phyloP scores from a whole-genome alignment of 2,797 vertebrate genomes.

The Aphelocoma californica region DNA sequence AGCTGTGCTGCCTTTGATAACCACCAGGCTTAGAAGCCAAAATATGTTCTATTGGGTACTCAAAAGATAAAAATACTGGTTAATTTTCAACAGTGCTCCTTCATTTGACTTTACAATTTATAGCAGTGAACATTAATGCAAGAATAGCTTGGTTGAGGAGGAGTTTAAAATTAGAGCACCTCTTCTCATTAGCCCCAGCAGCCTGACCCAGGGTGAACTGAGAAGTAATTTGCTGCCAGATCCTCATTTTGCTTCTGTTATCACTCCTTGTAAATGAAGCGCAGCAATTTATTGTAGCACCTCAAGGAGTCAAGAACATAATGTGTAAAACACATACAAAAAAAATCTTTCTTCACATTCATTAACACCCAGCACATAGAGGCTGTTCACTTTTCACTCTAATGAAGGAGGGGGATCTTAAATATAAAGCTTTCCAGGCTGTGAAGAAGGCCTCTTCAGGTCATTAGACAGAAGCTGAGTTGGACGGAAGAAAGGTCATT shows the following conservation, averaged over 20 bases:
- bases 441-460: slow-evolving; percentile 80
- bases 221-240: slow-evolving; percentile 81
- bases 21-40: slow-evolving; percentile 76
- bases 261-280: slow-evolving; percentile 78
- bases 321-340: slow-evolving; percentile 86
- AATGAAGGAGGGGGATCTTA: slow-evolving; percentile 79
- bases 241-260: slow-evolving; percentile 82
- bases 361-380: slow-evolving; percentile 82
- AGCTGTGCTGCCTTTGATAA: slow-evolving; percentile 64
- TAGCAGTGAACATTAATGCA: slow-evolving; percentile 81
- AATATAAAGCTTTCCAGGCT: slow-evolving; percentile 78
- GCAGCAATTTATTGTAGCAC: slow-evolving; percentile 85
- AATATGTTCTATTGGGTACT: slow-evolving; percentile 79
- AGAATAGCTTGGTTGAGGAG: slow-evolving; percentile 80
- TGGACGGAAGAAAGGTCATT: slow-evolving; percentile 81
- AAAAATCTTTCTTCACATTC: slow-evolving; percentile 82
- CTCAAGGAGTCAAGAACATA: slow-evolving; percentile 94
- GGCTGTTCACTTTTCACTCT: slow-evolving; percentile 81
- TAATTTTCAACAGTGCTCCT: slow-evolving; percentile 84
- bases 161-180: slow-evolving; percentile 83
- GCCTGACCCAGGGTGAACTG: slow-evolving; percentile 82
- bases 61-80: slow-evolving; percentile 81
- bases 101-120: slow-evolving; percentile 85
- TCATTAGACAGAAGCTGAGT: slow-evolving; percentile 78
- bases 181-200: slow-evolving; percentile 83